A percentile compares a stretch with the other conserved stretches of the same genome.
These are phyloP conservation scores for Aegithalos caudatus DNA, from an alignment of 2,113 vertebrate genomes.

Conservation along the genomic window DNA sequence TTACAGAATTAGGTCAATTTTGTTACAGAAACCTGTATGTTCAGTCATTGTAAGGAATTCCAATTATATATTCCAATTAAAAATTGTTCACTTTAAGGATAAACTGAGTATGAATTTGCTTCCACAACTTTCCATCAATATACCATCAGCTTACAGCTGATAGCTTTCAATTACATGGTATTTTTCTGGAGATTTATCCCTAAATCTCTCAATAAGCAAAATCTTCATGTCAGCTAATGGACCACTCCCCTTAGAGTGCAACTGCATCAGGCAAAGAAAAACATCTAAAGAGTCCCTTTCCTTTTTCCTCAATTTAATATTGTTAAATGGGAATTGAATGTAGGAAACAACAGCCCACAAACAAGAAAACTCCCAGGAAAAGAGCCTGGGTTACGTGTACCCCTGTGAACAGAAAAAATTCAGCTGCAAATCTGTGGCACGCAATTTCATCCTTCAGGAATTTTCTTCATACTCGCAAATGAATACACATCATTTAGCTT, in stretches of 20 bases:
- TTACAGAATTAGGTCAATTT: slow-evolving; percentile 42
- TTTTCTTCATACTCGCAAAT: not conserved
- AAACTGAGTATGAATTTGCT: slow-evolving; percentile 66
- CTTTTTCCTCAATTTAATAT: not conserved
- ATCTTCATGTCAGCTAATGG: slow-evolving; percentile 44
- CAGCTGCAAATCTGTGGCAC: not conserved
- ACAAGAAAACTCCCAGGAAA: not conserved
- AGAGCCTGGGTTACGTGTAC: not conserved
- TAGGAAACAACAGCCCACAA: not conserved
- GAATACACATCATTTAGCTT: not conserved
- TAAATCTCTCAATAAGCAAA: slow-evolving; percentile 67
- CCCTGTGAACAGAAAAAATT: not conserved
- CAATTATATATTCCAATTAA: slow-evolving; percentile 55
- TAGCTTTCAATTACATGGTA: slow-evolving; percentile 62
- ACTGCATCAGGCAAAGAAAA: not conserved
- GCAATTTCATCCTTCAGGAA: slow-evolving; percentile 13
- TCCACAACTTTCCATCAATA: slow-evolving; percentile 58
- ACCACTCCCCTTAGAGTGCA: not conserved
- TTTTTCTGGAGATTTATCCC: slow-evolving; percentile 51
- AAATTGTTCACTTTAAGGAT: slow-evolving; percentile 63
- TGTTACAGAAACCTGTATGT: slow-evolving; percentile 17
- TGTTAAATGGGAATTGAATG: not conserved
- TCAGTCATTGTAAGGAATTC: slow-evolving; percentile 46
- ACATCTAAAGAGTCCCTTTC: not conserved
- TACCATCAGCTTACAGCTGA: slow-evolving; percentile 45